Evolutionary conservation across 2,113 vertebrate species (phyloP).

Genomic region (Hylia prasina): DNA sequence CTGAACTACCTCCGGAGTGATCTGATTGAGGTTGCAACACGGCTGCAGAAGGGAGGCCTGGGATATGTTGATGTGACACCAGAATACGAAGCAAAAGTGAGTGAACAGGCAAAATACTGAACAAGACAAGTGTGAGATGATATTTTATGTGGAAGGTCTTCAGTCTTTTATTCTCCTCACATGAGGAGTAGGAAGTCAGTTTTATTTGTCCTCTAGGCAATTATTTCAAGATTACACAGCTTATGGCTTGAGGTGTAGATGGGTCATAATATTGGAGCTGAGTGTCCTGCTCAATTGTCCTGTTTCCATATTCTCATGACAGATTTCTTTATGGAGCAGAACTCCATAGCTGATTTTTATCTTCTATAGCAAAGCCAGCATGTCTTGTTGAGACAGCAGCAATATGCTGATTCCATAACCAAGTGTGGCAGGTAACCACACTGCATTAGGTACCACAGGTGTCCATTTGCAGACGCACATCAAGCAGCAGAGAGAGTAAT

Average conservation of each 20-base stretch:
- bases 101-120: background rate
- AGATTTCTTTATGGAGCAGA: background rate
- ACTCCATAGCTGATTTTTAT: background rate
- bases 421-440: background rate
- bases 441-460: background rate
- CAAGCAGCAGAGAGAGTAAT: background rate
- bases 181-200: background rate
- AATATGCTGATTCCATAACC: background rate
- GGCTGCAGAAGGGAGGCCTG: slow-evolving; percentile 93
- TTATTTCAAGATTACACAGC: background rate
- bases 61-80: slow-evolving; percentile 88
- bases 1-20: slow-evolving; percentile 90
- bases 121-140: background rate
- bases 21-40: slow-evolving; percentile 91
- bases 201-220: background rate
- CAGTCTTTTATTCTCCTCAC: background rate
- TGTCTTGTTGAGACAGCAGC: background rate
- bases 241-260: background rate
- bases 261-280: background rate
- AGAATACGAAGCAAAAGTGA: slow-evolving; percentile 87
- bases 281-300: background rate
- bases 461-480: background rate
- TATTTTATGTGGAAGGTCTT: background rate
- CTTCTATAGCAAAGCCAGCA: background rate
- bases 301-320: background rate